Evolutionary conservation across 2,888 invertebrate species (phyloP).

Genomic region (Hemithea aestivaria): DNA sequence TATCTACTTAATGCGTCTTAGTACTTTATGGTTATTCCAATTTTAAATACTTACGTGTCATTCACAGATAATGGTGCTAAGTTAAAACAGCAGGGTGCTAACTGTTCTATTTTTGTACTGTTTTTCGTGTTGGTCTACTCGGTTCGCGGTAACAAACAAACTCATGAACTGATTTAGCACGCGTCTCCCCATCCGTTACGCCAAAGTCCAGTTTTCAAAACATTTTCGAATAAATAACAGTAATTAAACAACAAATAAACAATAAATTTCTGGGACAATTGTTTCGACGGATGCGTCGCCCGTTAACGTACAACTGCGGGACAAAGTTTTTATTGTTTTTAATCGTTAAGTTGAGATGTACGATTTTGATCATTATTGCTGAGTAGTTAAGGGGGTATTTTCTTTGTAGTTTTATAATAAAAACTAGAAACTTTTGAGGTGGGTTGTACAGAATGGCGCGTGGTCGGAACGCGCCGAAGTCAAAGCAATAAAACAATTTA

Average conservation of each 20-base stretch:
- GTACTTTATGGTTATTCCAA: no score
- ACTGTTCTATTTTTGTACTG: no score
- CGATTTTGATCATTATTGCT: neutral
- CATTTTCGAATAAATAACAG: constrained; percentile 22
- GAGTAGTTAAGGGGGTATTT: neutral
- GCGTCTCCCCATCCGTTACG: constrained; percentile 23
- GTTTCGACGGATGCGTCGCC: constrained; percentile 17
- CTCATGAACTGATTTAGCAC: constrained; percentile 16
- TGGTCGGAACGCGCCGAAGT: constrained; percentile 62
- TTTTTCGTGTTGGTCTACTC: no score
- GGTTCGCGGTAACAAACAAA: constrained; percentile 11
- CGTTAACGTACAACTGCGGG: constrained; percentile 12
- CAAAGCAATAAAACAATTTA: constrained; percentile 57
- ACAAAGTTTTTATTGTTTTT: no score
- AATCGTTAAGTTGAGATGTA: no score
- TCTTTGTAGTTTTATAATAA: neutral
- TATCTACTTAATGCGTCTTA: no score
- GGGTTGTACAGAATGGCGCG: constrained; percentile 39
- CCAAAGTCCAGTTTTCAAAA: constrained; percentile 19
- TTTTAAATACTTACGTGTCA: no score
- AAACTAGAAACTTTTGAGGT: constrained; percentile 3
- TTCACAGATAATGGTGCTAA: no score
- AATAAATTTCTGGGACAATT: constrained; percentile 16
- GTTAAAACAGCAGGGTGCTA: no score
- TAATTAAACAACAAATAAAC: constrained; percentile 19